Evolutionary conservation across 2,888 invertebrate species (phyloP), one percentile per base, ranked within the genome.

Genomic region (Macrosoma leucophasiata): DNA sequence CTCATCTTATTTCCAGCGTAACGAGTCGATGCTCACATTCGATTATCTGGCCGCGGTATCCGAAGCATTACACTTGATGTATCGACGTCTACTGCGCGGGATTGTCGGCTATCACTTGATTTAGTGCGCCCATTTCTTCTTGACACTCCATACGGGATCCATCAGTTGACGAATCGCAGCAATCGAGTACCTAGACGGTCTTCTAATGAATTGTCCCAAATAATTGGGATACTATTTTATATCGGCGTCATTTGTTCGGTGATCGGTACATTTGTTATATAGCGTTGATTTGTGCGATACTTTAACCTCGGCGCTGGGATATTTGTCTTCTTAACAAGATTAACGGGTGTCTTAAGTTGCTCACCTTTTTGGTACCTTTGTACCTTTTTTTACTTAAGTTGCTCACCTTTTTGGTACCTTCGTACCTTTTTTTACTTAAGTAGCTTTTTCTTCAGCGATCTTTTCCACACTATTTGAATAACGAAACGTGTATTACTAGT

Each of bases 21-120:
- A 81, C 79, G 79, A 82, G 77, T 79, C 68, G 81, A 81, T 79
- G 82, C 81, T 79, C 79, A 79, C 79, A 79, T 81, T 76, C 79
- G 82, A 82, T 84, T 84, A 81, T 84, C 82, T 78, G 73, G 68
- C 66, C 70, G 81, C 74, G 82, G 81, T 78, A 79, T 81, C 78
- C 79, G 75, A 79, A 68, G 79, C 81, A 79, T 81, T 79, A 81
- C 81, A 72, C 75, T 78, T 82, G 82, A 82, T 82, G 79, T 79
- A 82, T 82, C 71, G 77, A 70, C 71, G 76, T 71, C 75, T 77
- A 76, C 73, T 76, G 77, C 66, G 62, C 76, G 65, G 78, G 78
- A 78, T 78, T 75, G 79, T 77, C 76, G 81, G 68, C 70, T 69
- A 67, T 63, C 71, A 59, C 62, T 78, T 82, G 82, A 82, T 82